phyloP scores from a whole-genome alignment of 2,888 invertebrate genomes.

The Ennomos fuscantarius region DNA sequence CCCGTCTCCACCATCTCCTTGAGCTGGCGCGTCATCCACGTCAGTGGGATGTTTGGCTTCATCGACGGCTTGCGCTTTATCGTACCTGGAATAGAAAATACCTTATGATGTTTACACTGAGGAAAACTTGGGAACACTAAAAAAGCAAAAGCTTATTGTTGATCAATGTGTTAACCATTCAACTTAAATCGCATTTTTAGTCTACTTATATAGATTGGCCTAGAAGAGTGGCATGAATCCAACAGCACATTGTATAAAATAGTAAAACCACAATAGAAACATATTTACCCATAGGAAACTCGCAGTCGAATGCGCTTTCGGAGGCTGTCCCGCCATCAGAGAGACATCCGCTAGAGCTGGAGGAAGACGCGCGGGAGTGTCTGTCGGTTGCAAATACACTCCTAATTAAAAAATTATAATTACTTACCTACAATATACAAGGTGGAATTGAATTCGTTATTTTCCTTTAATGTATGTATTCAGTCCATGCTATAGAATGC shows the following conservation, averaged over 20 bases:
- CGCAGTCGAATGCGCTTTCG: slow-evolving; percentile 90
- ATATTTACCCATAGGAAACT: slow-evolving; percentile 88
- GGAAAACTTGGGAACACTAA: not conserved
- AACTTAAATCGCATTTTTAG: no score
- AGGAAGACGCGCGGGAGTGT: slow-evolving; percentile 92
- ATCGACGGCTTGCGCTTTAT: slow-evolving; percentile 97
- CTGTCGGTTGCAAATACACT: slow-evolving; percentile 52
- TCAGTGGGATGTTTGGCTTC: slow-evolving; percentile 95
- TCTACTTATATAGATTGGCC: no score
- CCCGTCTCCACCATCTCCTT: slow-evolving; percentile 93
- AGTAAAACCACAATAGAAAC: not conserved
- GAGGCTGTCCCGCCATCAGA: slow-evolving; percentile 91
- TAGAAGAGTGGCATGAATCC: no score
- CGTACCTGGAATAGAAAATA: slow-evolving; percentile 83
- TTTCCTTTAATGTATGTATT: no score
- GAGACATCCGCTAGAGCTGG: slow-evolving; percentile 94
- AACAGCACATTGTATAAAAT: not conserved
- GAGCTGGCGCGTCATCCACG: slow-evolving; percentile 95
- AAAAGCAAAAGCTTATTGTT: no score
- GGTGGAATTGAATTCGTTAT: no score
- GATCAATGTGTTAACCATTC: no score
- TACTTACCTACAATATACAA: no score
- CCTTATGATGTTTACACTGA: not conserved
- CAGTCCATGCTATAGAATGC: no score
- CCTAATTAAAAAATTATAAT: not conserved